These are phyloP conservation scores for Drosophila koepferae DNA, from an alignment of 2,888 invertebrate species.

Conservation along the genomic window DNA sequence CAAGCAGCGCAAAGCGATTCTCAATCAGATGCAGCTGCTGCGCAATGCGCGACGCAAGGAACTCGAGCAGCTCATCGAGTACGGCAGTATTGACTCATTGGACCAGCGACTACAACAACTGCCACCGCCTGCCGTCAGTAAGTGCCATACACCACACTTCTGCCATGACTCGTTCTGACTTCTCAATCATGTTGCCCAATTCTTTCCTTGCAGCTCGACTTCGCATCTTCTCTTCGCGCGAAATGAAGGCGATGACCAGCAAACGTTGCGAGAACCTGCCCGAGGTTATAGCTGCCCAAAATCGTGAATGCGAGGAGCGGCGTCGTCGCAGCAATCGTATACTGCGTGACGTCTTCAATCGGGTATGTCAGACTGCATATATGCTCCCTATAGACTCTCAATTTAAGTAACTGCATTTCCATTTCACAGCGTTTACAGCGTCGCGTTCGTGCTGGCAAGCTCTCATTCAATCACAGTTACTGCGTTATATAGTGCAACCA, in stretches of 20 bases:
- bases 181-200: background rate
- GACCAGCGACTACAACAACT: slow-evolving; percentile 75
- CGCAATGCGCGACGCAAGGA: slow-evolving; percentile 75
- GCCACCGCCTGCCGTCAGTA: slow-evolving; percentile 85
- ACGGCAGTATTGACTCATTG: slow-evolving; percentile 76
- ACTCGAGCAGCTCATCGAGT: slow-evolving; percentile 79
- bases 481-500: slow-evolving; percentile 76
- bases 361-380: slow-evolving; percentile 85
- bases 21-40: slow-evolving; percentile 80
- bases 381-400: background rate
- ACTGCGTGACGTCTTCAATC: slow-evolving; percentile 91
- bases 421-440: slow-evolving; percentile 81
- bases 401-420: background rate
- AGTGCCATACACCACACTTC: slow-evolving; percentile 1
- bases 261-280: slow-evolving; percentile 89
- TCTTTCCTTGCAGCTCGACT: slow-evolving; percentile 82
- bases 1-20: slow-evolving; percentile 79
- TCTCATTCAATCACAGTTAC: slow-evolving; percentile 83
- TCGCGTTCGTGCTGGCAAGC: slow-evolving; percentile 82
- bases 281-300: slow-evolving; percentile 89
- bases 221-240: slow-evolving; percentile 86
- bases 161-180: background rate
- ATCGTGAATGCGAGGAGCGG: slow-evolving; percentile 87
- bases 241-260: slow-evolving; percentile 88
- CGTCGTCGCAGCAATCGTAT: slow-evolving; percentile 89